Evolutionary conservation across 2,888 invertebrate genomes (phyloP), one percentile per base, ranked within the genome.

Genomic region (Pristionchus entomophagus): DNA sequence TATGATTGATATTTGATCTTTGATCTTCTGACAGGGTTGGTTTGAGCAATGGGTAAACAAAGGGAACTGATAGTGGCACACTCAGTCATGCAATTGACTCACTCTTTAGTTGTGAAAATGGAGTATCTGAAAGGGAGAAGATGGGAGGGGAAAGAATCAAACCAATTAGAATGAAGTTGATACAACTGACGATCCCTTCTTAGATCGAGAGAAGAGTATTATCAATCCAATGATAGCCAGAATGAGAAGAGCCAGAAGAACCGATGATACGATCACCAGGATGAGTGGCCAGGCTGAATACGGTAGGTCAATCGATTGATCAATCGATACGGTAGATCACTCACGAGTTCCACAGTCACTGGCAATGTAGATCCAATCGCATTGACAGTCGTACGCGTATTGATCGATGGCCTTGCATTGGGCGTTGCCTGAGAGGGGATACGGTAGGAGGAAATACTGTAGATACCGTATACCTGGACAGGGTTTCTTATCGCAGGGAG

Each of bases 341-440:
- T 84, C 69, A 84, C 84, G 65, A 35, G 84, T 84, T 49, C 69
- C 49, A 38, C 84, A 84, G 38, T 84, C 84, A 84, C 69, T 84
- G 2, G 84, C 84, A 10, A 84, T 49, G 69, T 84, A 84, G 62
- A 84, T 84, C 84, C 84, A 84, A 14, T 45, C 29, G 41, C 84
- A 84, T 29, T 65, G 22, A 49, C 84, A 84, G 2, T 84, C 26
- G 69, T 69, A 84, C 0, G 49, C 49, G n/a, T 84, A 62, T 32
- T 84, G 65, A 65, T 84, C 69, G 29, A 65, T 22, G 1, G 45
- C 65, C 17, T 62, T 45, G 51, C 84, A 84, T 6, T 41, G 45
- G 19, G 84, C 84, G 32, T 84, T 84, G 26, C 84, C 82, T 73
- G 73, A 73, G 38, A 17, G 26, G n/a, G n/a, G n/a, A n/a, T n/a